Base-by-base conservation (phyloP, 2,797 vertebrate species). In the Microhierax caerulescens region DNA sequence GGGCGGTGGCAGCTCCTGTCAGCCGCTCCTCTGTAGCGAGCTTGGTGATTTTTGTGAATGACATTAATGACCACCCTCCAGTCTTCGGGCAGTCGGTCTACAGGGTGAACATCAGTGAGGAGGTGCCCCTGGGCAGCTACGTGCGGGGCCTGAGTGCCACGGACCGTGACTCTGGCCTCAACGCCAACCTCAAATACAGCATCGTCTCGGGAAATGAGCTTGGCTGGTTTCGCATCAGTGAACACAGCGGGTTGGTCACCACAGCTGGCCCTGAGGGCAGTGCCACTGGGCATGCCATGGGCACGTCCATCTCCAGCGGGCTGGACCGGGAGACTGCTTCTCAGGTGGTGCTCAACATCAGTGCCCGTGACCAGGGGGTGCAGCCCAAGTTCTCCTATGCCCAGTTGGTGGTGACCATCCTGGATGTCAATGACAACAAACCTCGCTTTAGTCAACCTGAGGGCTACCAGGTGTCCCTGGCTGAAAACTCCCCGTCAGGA, bases 41-140 rank as follows among this genome's bases (percentile, higher is more conserved):
- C 95, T 96, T 99, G 94, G 99, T 99, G 88, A 99, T 99, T 95
- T 99, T 99, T 82, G 99, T 99, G 74, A 99, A 99, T 21, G 99
- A 99, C 97, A 99, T 99, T 93, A 99, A 99, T 0, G 99, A 99
- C 97, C 99, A 99, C 97, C 99, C 99, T 0, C 99, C 99, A 0
- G 98, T 99, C 92, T 99, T 99, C 24, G 99, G 99, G 79, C 98
- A 99, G 97, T 98, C 98, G 0, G 97, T 99, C 95, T 99, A 99
- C 97, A 97, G 98, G 81, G 99, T 99, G 77, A 98, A 99, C 92
- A 99, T 99, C 97, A 99, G 99, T 10, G 99, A 99, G 97, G 99
- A 99, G 82, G 98, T 99, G 76, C 99, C 99, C 24, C 98, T 98
- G 85, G 99, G 99, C 96, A 99, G 99, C 95, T 99, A 99, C 8